Percentiles rank a stretch among this genome's conserved stretches.
Conservation (phyloP, 2,888 invertebrate species). For the Amaurobius ferox region DNA sequence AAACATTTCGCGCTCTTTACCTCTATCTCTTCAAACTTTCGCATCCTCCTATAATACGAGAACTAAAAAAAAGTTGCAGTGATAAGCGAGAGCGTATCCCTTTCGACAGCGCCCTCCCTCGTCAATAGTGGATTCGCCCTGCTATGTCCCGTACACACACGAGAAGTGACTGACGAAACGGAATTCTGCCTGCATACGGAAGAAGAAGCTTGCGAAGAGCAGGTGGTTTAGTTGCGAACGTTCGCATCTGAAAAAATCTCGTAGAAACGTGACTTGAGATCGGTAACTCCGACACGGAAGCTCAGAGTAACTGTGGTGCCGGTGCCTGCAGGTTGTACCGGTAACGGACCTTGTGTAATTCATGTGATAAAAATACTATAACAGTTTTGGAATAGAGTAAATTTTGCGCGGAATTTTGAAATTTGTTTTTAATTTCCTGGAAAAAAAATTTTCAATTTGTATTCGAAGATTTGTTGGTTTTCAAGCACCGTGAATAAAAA, state of each 20-base stretch:
- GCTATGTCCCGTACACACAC: constrained; percentile 38
- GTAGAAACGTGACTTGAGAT: constrained; percentile 29
- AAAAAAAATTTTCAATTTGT: too few relatives aligned
- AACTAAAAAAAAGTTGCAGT: constrained; percentile 35
- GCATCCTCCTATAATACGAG: constrained; percentile 32
- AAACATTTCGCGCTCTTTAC: neutral
- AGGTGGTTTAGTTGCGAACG: constrained; percentile 31
- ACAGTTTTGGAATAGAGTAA: too few relatives aligned
- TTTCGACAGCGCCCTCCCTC: neutral
- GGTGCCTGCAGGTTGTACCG: neutral
- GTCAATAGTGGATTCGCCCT: constrained; percentile 23
- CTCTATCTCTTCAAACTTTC: constrained; percentile 27
- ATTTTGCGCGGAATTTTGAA: too few relatives aligned
- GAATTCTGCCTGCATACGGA: constrained; percentile 52
- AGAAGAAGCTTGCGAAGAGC: constrained; percentile 34
- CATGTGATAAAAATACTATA: too few relatives aligned
- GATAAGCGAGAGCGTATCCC: constrained; percentile 15
- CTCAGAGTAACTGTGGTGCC: neutral
- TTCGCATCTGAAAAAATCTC: constrained; percentile 18
- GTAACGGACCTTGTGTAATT: neutral
- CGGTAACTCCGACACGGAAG: neutral
- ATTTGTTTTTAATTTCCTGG: neutral
- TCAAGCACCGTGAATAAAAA: too few relatives aligned
- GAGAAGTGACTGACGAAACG: constrained; percentile 38
- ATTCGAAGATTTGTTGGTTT: too few relatives aligned